Evolutionary conservation across 1,140 invertebrate genomes (phyloP), one percentile per base, ranked within the genome.

Genomic region (Dreissena rostriformis): DNA sequence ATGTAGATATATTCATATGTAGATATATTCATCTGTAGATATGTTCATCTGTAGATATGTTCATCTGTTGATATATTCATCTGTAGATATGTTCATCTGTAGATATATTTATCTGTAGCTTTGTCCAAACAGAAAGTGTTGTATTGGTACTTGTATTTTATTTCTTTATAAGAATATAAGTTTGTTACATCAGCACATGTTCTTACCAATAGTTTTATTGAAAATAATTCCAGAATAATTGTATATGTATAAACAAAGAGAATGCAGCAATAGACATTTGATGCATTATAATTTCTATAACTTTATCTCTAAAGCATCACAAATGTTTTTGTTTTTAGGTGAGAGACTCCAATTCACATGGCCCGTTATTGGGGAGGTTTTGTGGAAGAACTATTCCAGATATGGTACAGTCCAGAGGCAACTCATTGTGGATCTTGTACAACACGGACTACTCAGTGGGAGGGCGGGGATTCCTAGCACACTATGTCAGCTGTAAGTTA

Each of bases 351-450:
- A 68, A 77, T 26, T 29, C 87, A 0, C 53, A 26, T 10, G 92
- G 92, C 4, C n/a, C 15, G n/a, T 24, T 77, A 12, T 61, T 91
- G 19, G 91, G 82, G 19, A 87, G 83, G 24, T 88, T 89, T 53
- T 93, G 92, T 86, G 92, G 91, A 12, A 68, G 39, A 15, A 73
- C 84, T 10, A 76, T 76, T 17, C 89, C 91, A n/a, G 79, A 79
- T 26, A 85, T 87, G 14, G 70, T 93, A 7, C 77, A 51, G 4
- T 90, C 96, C 0, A 95, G 94, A 0, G 95, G 95, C 74, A 94
- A 96, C 87, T 94, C 94, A 68, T 94, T 97, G 93, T 96, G 95
- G 88, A 83, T 97, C 0, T 94, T 94, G 70, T 97, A 97, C 90
- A 82, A 91, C 15, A 94, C 95, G 2, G 96, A 97, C 88, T n/a